Evolutionary conservation across 1,140 invertebrate genomes (phyloP), one percentile per base, ranked within the genome.

Genomic region (Calliopsis andreniformis): DNA sequence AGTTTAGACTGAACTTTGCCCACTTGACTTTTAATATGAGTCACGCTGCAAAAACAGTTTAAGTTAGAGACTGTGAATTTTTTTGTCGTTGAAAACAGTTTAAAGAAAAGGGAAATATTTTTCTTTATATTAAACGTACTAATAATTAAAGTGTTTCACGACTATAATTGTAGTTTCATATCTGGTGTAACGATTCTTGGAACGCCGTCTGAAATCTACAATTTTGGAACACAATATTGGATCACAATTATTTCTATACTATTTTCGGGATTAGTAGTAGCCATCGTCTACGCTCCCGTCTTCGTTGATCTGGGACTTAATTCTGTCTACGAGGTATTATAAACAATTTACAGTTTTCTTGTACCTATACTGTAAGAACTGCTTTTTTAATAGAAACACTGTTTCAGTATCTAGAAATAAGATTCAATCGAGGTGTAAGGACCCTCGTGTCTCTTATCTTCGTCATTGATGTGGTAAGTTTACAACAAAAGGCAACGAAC

Each of bases 101-200:
- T n/a, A n/a, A n/a, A n/a, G n/a, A n/a, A n/a, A n/a, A n/a, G n/a
- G n/a, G n/a, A n/a, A n/a, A n/a, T n/a, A n/a, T n/a, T n/a, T n/a
- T n/a, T n/a, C n/a, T n/a, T n/a, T n/a, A n/a, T n/a, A n/a, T n/a
- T n/a, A n/a, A n/a, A n/a, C n/a, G n/a, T n/a, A n/a, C n/a, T n/a
- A 35, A 14, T 18, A 18, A 55, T 28, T 51, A n/a, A 3, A 12
- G 20, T 45, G 20, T 58, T 76, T 56, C 0, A 0, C 39, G 4
- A 10, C 18, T 45, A n/a, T 66, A 43, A 61, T 51, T 79, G 35
- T 85, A 96, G 95, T 86, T 97, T 98, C 89, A 95, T 98, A 88
- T 98, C 97, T 0, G 97, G 97, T 59, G 96, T 98, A 42, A 97
- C 97, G 10, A 94, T 98, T 71, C 92, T 98, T 18, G 97, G 97